Percentiles rank a stretch among this genome's conserved stretches.
These are phyloP conservation scores for Agrochola circellaris DNA, from an alignment of 2,888 invertebrate genomes.

Conservation along the genomic window DNA sequence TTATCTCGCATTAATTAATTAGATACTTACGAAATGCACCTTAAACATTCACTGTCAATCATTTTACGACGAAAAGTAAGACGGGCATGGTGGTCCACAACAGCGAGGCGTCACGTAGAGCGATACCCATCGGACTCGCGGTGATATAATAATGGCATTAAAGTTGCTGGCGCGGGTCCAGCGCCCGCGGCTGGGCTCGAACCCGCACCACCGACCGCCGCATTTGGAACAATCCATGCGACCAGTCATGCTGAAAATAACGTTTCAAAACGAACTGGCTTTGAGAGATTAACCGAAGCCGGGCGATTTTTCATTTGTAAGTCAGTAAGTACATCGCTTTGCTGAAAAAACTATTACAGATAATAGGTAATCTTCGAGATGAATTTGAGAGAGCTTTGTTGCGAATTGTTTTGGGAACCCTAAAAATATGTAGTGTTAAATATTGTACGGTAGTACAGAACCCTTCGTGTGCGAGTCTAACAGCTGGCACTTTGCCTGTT, in stretches of 20 bases:
- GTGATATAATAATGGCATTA: conserved; percentile 71
- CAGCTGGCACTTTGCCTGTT: too few relatives aligned
- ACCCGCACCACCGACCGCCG: conserved; percentile 8
- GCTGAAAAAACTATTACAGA: conserved; percentile 10
- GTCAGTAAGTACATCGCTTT: conserved; percentile 17
- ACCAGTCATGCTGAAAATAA: conserved; percentile 51
- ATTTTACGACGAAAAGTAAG: neutral
- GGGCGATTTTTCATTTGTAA: conserved; percentile 30
- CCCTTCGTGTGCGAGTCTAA: too few relatives aligned
- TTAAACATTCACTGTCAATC: neutral
- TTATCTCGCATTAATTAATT: too few relatives aligned
- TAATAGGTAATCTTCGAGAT: neutral
- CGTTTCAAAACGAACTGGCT: conserved; percentile 45
- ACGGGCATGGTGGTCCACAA: too few relatives aligned
- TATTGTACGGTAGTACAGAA: too few relatives aligned
- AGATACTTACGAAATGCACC: too few relatives aligned
- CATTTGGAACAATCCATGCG: conserved; percentile 44
- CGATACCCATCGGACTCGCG: conserved; percentile 46
- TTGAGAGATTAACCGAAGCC: conserved; percentile 40
- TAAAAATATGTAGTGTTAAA: too few relatives aligned
- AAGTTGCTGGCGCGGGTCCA: conserved; percentile 73
- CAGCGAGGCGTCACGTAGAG: conserved; percentile 50
- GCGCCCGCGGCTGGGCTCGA: conserved; percentile 17
- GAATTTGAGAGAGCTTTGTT: conserved; percentile 2
- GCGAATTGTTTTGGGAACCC: too few relatives aligned